Percentiles rank a stretch among this genome's conserved stretches.
phyloP scores from a whole-genome alignment of 2,797 vertebrate genomes.

The Glossophaga mutica region DNA sequence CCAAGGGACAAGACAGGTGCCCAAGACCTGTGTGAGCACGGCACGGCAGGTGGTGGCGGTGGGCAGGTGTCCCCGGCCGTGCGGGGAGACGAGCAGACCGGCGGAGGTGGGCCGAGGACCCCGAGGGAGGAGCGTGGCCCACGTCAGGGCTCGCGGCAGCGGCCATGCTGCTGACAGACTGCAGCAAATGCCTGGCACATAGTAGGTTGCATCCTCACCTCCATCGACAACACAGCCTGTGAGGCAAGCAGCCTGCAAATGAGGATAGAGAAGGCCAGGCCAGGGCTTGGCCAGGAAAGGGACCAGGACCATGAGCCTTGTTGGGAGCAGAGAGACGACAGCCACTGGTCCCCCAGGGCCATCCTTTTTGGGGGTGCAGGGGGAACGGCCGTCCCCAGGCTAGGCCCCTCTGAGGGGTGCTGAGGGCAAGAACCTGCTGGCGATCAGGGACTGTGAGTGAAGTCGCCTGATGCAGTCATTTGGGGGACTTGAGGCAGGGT shows the following conservation, averaged over 20 bases:
- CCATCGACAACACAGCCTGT: accelerated
- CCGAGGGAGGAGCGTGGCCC: neutral
- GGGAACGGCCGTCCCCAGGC: neutral
- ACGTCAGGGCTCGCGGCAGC: too few relatives aligned
- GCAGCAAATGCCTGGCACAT: neutral
- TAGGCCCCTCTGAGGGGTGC: neutral
- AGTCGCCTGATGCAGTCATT: neutral
- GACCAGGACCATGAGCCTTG: accelerated
- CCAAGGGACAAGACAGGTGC: neutral
- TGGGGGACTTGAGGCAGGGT: neutral
- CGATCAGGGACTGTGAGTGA: neutral
- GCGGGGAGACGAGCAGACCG: neutral
- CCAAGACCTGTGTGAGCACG: neutral
- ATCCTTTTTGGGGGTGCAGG: neutral
- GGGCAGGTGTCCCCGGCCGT: too few relatives aligned
- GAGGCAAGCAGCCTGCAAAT: neutral
- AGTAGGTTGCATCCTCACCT: neutral
- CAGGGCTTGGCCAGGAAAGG: neutral
- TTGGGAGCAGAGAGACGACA: neutral
- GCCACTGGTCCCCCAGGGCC: neutral
- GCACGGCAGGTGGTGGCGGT: neutral
- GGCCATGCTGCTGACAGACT: too few relatives aligned
- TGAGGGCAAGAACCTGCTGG: neutral
- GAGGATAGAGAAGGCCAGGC: neutral
- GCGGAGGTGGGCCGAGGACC: neutral